phyloP scores from a whole-genome alignment of 2,888 invertebrate species.

The Drosophila suboccidentalis region DNA sequence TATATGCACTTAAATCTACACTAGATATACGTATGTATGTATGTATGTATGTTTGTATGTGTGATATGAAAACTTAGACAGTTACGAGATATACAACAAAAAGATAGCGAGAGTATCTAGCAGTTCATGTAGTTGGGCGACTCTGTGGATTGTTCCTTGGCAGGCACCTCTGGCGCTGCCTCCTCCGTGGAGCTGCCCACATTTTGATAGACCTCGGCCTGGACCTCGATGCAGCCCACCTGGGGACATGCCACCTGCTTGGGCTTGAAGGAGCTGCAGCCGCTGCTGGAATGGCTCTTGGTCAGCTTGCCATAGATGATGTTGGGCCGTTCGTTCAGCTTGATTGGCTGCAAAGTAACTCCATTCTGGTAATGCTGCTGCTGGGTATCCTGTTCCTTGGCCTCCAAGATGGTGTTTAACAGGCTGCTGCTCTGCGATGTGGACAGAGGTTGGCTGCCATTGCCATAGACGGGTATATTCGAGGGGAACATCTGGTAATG shows the following conservation, averaged over 20 bases:
- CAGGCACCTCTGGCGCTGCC: constrained; percentile 30
- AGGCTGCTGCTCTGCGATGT: constrained; percentile 82
- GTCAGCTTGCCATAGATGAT: constrained; percentile 84
- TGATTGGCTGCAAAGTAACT: constrained; percentile 84
- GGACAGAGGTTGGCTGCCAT: constrained; percentile 73
- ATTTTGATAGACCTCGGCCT: constrained; percentile 84
- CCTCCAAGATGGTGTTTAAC: constrained; percentile 85
- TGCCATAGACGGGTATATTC: constrained; percentile 84
- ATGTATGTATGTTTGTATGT: constrained; percentile 14
- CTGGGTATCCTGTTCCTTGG: constrained; percentile 83
- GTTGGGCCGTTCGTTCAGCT: constrained; percentile 84
- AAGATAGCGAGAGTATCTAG: constrained; percentile 36
- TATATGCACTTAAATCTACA: constrained; percentile 43
- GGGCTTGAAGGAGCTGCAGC: constrained; percentile 84
- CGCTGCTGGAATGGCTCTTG: constrained; percentile 74
- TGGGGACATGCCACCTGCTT: constrained; percentile 81
- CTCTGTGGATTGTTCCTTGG: constrained; percentile 29
- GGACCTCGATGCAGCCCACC: constrained; percentile 77
- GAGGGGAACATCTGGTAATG: constrained; percentile 86
- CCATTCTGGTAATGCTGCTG: constrained; percentile 77
- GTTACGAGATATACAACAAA: constrained; percentile 36
- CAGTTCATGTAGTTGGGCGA: constrained; percentile 83
- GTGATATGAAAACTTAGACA: constrained; percentile 30
- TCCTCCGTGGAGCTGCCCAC: constrained; percentile 57
- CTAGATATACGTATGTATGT: constrained; percentile 9